A percentile compares a stretch with the other conserved stretches of the same genome.
These are phyloP conservation scores for Pseudomyrmex gracilis DNA, from an alignment of 1,140 invertebrate genomes.

Conservation along the genomic window DNA sequence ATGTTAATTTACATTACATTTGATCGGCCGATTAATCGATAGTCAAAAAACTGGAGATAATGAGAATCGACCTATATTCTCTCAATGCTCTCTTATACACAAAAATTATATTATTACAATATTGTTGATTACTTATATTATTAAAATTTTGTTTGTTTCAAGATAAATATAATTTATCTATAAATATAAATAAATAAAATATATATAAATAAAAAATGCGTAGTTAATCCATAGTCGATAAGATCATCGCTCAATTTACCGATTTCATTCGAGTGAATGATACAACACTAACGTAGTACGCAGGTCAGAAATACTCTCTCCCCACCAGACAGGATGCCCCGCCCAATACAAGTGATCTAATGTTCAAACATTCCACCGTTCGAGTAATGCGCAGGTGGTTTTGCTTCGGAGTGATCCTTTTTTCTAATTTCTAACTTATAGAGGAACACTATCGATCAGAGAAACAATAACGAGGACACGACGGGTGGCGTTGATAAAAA, in stretches of 20 bases:
- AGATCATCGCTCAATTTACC: not conserved
- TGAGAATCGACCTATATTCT: too few relatives aligned
- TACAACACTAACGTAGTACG: not conserved
- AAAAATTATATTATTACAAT: too few relatives aligned
- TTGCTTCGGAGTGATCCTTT: not conserved
- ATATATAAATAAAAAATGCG: too few relatives aligned
- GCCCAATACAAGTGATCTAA: slow-evolving; percentile 78
- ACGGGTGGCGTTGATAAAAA: not conserved
- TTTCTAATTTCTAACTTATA: not conserved
- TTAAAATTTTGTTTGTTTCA: too few relatives aligned
- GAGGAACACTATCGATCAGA: not conserved
- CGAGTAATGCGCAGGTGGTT: slow-evolving; percentile 20
- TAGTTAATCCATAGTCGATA: not conserved
- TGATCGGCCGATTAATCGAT: too few relatives aligned
- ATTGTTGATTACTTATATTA: too few relatives aligned
- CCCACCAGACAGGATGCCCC: slow-evolving; percentile 70
- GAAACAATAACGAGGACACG: not conserved
- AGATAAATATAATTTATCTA: too few relatives aligned
- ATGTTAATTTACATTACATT: too few relatives aligned
- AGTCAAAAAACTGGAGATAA: too few relatives aligned
- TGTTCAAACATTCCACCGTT: slow-evolving; percentile 64
- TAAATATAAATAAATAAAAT: too few relatives aligned
- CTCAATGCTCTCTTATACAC: too few relatives aligned
- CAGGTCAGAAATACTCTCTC: slow-evolving; percentile 11
- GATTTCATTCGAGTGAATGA: not conserved